Evolutionary conservation across 1,140 invertebrate species (phyloP).

Genomic region (Zaprionus gabonicus): DNA sequence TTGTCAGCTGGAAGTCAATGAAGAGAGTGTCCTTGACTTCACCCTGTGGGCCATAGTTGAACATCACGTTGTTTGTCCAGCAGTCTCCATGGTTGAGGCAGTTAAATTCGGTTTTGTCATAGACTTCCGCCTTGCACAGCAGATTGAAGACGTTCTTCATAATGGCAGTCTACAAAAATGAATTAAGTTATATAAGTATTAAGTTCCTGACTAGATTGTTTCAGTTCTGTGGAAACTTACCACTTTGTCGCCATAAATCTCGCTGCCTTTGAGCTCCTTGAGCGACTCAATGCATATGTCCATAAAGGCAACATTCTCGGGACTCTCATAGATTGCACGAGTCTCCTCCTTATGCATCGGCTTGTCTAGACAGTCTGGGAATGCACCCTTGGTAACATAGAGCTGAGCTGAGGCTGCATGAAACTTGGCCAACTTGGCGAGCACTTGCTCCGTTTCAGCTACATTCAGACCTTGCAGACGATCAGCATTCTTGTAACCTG

Average conservation of each 20-base stretch:
- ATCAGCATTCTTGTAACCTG: constrained; percentile 83
- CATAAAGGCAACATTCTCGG: constrained; percentile 3
- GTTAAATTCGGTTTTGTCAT: constrained; percentile 83
- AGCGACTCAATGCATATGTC: not conserved
- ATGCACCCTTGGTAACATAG: constrained; percentile 34
- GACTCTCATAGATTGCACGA: constrained; percentile 15
- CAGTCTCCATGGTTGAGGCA: constrained; percentile 87
- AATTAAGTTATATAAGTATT: not conserved
- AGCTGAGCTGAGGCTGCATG: constrained; percentile 85
- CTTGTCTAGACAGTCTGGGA: constrained; percentile 29
- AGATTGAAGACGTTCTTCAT: not conserved
- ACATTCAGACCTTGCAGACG: constrained; percentile 85
- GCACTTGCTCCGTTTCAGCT: constrained; percentile 84
- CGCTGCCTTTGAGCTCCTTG: constrained; percentile 23
- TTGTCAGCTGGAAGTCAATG: constrained; percentile 77
- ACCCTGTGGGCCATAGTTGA: constrained; percentile 57
- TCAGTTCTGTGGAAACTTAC: constrained; percentile 61
- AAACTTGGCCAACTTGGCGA: constrained; percentile 85
- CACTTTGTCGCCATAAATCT: constrained; percentile 27
- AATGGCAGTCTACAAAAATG: not conserved
- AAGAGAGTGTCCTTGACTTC: constrained; percentile 59
- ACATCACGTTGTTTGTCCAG: constrained; percentile 77
- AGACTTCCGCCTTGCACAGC: not conserved
- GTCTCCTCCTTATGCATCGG: constrained; percentile 18
- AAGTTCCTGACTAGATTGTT: too few relatives aligned